These are phyloP conservation scores for Coccyzus lansbergi DNA, from an alignment of 2,797 vertebrate species.

Conservation along the genomic window DNA sequence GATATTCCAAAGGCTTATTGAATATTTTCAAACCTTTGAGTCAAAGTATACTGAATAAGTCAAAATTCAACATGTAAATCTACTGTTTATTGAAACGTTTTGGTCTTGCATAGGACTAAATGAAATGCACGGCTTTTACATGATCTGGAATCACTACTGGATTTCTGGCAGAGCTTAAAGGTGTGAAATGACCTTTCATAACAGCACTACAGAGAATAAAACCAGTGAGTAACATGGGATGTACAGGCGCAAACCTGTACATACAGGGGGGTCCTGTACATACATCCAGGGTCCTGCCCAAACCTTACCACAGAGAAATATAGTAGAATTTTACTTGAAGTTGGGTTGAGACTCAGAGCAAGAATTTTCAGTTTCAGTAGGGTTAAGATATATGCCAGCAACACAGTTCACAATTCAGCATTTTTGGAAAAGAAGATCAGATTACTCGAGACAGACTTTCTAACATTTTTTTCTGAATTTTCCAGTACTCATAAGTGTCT, in stretches of 20 bases:
- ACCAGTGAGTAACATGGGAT: not conserved
- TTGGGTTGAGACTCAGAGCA: not conserved
- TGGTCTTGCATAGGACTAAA: not conserved
- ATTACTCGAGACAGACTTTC: not conserved
- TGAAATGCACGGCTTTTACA: not conserved
- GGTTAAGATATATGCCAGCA: constrained; percentile 17
- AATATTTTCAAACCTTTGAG: not conserved
- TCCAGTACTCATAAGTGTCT: not conserved
- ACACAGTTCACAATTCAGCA: not conserved
- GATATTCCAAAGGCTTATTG: not conserved
- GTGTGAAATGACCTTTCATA: not conserved
- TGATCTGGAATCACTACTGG: not conserved
- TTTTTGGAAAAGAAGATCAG: not conserved
- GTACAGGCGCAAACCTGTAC: not conserved
- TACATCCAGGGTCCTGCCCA: not conserved
- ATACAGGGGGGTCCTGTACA: too few relatives aligned
- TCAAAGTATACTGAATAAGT: not conserved
- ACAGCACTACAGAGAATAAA: not conserved
- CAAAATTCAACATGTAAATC: not conserved
- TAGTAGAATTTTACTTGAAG: not conserved
- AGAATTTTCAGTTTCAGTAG: constrained; percentile 12
- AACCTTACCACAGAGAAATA: not conserved
- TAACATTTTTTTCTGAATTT: not conserved
- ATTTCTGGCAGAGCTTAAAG: not conserved
- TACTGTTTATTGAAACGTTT: not conserved